These are phyloP conservation scores for Polylopha cassiicola DNA, from an alignment of 2,888 invertebrate species.

Conservation along the genomic window DNA sequence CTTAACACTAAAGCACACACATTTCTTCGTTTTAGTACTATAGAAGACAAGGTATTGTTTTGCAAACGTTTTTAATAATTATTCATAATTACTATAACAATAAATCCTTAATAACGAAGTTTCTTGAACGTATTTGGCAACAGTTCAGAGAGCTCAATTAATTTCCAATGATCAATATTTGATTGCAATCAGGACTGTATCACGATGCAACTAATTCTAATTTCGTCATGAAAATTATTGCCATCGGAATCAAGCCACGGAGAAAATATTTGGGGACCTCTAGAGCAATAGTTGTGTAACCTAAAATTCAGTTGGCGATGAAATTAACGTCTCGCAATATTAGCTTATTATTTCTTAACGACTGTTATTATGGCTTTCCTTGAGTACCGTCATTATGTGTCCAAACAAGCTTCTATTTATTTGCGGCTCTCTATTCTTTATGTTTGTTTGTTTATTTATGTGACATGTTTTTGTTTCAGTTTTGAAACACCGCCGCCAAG, in stretches of 20 bases:
- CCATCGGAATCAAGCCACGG: constrained; percentile 11
- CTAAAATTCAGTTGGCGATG: constrained; percentile 48
- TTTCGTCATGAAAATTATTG: constrained; percentile 44
- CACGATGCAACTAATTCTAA: constrained; percentile 65
- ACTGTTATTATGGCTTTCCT: constrained; percentile 60
- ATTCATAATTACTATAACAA: too few relatives aligned
- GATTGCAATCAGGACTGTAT: constrained; percentile 52
- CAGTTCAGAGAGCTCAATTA: constrained; percentile 66
- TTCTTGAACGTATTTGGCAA: constrained; percentile 54
- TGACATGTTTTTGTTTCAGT: constrained; percentile 48
- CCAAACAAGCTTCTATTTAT: constrained; percentile 35
- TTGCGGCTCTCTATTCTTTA: constrained; percentile 23
- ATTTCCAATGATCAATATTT: constrained; percentile 58
- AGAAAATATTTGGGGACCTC: constrained; percentile 57
- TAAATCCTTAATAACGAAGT: constrained; percentile 28
- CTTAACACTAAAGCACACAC: too few relatives aligned
- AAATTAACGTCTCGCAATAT: constrained; percentile 57
- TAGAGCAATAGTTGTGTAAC: constrained; percentile 48
- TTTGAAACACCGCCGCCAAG: constrained; percentile 67
- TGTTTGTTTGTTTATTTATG: constrained; percentile 27
- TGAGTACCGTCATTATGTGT: constrained; percentile 52
- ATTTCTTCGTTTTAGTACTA: too few relatives aligned
- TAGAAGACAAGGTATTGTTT: too few relatives aligned
- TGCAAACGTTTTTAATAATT: too few relatives aligned
- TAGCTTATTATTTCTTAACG: constrained; percentile 61